Conservation (phyloP, 2,888 invertebrate species). For the Cerceris ruficornis region DNA sequence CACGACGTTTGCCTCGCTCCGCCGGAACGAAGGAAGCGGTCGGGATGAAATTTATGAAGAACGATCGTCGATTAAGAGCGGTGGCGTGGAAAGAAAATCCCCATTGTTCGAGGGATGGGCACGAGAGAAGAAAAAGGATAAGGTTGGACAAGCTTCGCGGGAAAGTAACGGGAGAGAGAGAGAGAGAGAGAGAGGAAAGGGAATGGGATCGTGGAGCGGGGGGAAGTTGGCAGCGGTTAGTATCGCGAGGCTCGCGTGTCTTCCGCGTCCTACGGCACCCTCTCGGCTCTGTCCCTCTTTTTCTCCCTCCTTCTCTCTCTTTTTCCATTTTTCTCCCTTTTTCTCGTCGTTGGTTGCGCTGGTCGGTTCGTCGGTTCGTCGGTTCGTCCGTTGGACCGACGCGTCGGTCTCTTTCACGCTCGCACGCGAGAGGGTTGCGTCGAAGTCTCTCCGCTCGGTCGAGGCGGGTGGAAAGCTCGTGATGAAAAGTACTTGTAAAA, state of each 20-base stretch:
- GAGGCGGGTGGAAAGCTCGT: conserved; percentile 3
- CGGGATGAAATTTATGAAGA: conserved; percentile 62
- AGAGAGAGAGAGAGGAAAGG: not conserved
- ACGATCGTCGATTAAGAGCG: conserved; percentile 63
- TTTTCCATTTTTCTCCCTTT: not conserved
- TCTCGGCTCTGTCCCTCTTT: not conserved
- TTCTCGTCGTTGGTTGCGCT: not conserved
- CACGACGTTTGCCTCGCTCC: not conserved
- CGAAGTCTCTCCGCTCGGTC: conserved; percentile 6
- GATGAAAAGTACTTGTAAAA: conserved; percentile 43
- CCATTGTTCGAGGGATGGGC: conserved; percentile 54
- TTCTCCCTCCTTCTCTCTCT: not conserved
- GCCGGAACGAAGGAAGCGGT: not conserved
- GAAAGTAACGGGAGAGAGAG: not conserved
- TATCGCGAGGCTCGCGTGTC: conserved; percentile 32
- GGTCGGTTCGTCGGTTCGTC: not conserved
- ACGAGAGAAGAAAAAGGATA: not conserved
- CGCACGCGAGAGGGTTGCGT: not conserved
- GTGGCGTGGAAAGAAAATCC: conserved; percentile 61
- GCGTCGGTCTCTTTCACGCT: not conserved
- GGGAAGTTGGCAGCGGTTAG: conserved; percentile 23
- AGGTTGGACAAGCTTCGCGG: conserved; percentile 16
- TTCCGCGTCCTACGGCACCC: conserved; percentile 12
- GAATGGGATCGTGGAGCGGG: conserved; percentile 5
- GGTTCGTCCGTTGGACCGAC: not conserved